A percentile compares a stretch with the other conserved stretches of the same genome.
These are phyloP conservation scores for Diplolepis rosae DNA, from an alignment of 2,888 invertebrate genomes.

Conservation along the genomic window DNA sequence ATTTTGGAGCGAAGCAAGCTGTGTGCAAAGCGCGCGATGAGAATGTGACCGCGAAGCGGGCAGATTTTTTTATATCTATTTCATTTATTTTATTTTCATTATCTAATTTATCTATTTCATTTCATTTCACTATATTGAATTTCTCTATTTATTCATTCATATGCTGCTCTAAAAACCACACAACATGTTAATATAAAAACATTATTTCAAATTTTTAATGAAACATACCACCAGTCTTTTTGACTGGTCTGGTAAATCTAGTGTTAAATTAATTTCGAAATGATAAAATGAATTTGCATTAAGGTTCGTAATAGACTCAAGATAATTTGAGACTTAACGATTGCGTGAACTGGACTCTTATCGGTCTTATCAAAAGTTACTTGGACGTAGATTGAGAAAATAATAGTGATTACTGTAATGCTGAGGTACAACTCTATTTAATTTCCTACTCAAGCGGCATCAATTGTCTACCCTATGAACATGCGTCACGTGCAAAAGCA, in stretches of 20 bases:
- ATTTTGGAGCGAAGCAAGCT: too few species aligned
- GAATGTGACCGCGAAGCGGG: too few species aligned
- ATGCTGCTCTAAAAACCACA: too few species aligned
- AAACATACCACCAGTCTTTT: too few species aligned
- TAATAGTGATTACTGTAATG: constrained; percentile 16
- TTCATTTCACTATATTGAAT: background rate
- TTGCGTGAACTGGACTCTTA: constrained; percentile 12
- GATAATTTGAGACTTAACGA: constrained; percentile 4
- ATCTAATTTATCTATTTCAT: background rate
- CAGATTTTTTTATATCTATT: too few species aligned
- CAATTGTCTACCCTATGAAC: background rate
- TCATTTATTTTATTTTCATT: too few species aligned
- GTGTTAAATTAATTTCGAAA: background rate
- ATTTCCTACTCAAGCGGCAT: background rate
- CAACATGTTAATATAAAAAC: too few species aligned
- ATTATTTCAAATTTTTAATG: too few species aligned
- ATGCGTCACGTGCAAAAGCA: background rate
- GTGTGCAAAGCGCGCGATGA: too few species aligned
- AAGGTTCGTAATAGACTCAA: background rate
- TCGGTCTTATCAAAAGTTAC: background rate
- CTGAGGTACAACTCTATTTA: background rate
- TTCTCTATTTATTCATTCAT: too few species aligned
- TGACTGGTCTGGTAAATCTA: too few species aligned
- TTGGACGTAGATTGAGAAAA: background rate
- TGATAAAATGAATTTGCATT: background rate